Evolutionary conservation across 2,113 vertebrate genomes (phyloP).

Genomic region (Colistium nudipinnis): DNA sequence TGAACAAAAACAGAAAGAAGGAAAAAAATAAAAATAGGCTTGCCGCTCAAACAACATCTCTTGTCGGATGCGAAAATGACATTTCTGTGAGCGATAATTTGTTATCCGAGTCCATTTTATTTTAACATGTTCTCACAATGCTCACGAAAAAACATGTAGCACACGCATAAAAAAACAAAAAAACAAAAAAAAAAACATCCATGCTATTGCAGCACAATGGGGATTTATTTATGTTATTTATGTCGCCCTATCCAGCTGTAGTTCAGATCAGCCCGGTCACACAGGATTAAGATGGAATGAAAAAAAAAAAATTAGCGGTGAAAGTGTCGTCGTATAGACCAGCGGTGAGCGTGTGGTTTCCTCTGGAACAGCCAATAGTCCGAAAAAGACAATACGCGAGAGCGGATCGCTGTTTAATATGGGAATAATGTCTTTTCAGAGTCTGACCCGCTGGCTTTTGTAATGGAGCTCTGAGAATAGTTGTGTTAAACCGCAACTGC

Average conservation of each 20-base stretch:
- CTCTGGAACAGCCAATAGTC: constrained; percentile 55
- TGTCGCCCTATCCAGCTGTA: constrained; percentile 14
- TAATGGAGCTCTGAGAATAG: constrained; percentile 64
- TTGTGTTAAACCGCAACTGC: constrained; percentile 61
- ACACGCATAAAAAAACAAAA: constrained; percentile 20
- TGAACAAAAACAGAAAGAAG: constrained; percentile 21
- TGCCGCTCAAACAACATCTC: not conserved
- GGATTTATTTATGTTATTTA: constrained; percentile 33
- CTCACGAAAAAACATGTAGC: not conserved
- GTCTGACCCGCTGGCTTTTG: constrained; percentile 65
- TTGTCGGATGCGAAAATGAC: constrained; percentile 18
- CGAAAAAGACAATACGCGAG: constrained; percentile 19
- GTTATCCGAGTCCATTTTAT: constrained; percentile 14
- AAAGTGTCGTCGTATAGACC: constrained; percentile 25
- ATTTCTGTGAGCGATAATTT: constrained; percentile 2
- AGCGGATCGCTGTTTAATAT: constrained; percentile 60
- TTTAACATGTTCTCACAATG: not conserved
- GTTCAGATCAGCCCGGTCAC: constrained; percentile 28
- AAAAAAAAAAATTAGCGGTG: constrained; percentile 27
- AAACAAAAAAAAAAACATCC: constrained; percentile 2
- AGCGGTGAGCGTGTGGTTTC: constrained; percentile 15
- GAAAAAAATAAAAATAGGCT: constrained; percentile 18
- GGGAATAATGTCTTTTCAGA: constrained; percentile 61
- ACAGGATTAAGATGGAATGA: constrained; percentile 29
- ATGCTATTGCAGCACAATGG: constrained; percentile 16